Base-by-base conservation (phyloP, 2,113 vertebrate species). In the Hyperoodon ampullatus region DNA sequence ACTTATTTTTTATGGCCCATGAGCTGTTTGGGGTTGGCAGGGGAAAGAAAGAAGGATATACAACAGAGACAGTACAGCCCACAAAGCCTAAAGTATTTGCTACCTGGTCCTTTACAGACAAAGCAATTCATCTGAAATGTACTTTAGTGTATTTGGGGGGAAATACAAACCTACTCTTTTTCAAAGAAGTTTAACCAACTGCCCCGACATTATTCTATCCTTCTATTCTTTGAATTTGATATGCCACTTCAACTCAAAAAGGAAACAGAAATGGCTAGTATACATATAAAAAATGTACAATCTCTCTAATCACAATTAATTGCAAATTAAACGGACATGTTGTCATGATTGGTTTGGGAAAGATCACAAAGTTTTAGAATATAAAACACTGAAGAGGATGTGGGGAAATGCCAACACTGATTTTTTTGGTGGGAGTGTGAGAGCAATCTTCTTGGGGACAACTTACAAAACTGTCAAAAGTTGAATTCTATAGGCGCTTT, bases 221-320 rank as follows among this genome's bases (percentile, higher is more conserved):
- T 61, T 83, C 42, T 50, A 9, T 68, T 78, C 74, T 90, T 97
- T 50, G 26, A 66, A 92, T 84, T 42, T 88, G 82, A 77, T 58
- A 93, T 75, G 24, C 42, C 4, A 68, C 9, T 93, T 86, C 33
- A 93, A 87, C 23, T 89, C 42, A 92, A 88, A 50, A 42, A 82
- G 72, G 5, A 89, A 86, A 90, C 13, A 81, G 39, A 87, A 94
- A 82, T n/a, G 12, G 33, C 30, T 9, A 65, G 2, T 4, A 33
- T 19, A 66, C 6, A 65, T 78, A 35, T 18, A 21, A 30, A 92
- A 95, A 90, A 82, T 74, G 47, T 44, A 33, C 8, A 60, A 71
- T 89, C 53, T 86, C 28, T 35, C 42, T 66, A 72, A 58, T 66
- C 84, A 16, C 23, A 72, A 74, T 78, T 23, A 88, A 58, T 47